These are phyloP conservation scores for Poicephalus meyeri DNA, from an alignment of 2,113 vertebrate genomes.

Conservation along the genomic window DNA sequence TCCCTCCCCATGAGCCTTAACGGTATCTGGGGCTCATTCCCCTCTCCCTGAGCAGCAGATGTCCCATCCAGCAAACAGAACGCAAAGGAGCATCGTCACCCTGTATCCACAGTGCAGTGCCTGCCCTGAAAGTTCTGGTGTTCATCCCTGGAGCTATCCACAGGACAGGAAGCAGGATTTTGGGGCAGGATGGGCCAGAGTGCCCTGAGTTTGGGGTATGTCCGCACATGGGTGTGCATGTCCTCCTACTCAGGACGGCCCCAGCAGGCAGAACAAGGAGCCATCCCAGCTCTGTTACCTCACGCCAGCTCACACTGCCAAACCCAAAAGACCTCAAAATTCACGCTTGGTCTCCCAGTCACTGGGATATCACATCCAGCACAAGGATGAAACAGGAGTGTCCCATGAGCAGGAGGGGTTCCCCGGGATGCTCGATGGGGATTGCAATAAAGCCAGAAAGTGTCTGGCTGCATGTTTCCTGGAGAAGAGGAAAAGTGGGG, in stretches of 20 bases:
- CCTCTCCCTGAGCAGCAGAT: neutral
- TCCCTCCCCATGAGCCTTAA: neutral
- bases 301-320: neutral
- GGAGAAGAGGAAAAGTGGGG: neutral
- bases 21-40: neutral
- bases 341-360: neutral
- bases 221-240: rapidly evolving
- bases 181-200: neutral
- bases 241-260: rapidly evolving
- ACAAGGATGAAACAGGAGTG: neutral
- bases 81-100: neutral
- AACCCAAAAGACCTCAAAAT: neutral
- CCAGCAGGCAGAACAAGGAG: neutral
- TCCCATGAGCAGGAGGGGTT: neutral
- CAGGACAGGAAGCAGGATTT: neutral
- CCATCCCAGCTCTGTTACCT: neutral
- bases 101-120: neutral
- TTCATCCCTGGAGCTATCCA: too few species aligned
- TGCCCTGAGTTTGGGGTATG: neutral
- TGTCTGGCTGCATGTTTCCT: neutral
- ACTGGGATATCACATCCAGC: neutral
- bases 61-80: neutral
- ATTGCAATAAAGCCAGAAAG: neutral
- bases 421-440: neutral
- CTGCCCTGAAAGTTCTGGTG: neutral